Evolutionary conservation across 1,140 invertebrate species (phyloP).

Genomic region (Drosophila tani): DNA sequence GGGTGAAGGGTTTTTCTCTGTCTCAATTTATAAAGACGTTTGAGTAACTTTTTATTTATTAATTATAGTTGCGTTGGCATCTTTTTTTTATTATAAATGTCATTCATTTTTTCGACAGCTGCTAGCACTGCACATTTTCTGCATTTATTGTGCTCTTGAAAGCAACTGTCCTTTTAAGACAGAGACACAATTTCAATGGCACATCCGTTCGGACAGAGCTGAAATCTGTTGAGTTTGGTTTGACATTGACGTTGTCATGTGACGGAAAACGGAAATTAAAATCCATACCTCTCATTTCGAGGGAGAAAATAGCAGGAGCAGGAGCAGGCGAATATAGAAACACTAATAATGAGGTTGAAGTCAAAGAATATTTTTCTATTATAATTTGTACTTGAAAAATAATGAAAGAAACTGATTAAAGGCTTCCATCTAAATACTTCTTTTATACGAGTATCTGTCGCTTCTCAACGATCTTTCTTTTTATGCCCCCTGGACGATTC

Average conservation of each 20-base stretch:
- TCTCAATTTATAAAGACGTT: neutral
- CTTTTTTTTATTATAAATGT: neutral
- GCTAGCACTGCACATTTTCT: neutral
- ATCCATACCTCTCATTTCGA: slow-evolving; percentile 33
- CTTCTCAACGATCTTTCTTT: slow-evolving; percentile 12
- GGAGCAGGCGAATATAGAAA: neutral
- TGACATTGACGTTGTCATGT: slow-evolving; percentile 62
- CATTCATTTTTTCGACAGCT: neutral
- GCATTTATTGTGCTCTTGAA: slow-evolving; percentile 5
- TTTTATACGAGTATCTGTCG: slow-evolving; percentile 6
- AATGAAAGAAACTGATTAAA: slow-evolving; percentile 20
- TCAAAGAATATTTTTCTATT: neutral
- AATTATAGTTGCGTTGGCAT: neutral
- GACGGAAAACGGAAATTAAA: slow-evolving; percentile 78
- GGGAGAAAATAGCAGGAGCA: neutral
- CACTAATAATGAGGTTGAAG: slow-evolving; percentile 7
- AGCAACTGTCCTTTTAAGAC: slow-evolving; percentile 27
- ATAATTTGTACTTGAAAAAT: neutral
- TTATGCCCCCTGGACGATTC: slow-evolving; percentile 34
- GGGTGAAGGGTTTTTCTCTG: neutral
- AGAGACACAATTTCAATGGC: slow-evolving; percentile 10
- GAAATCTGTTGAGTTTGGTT: slow-evolving; percentile 11
- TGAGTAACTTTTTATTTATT: neutral
- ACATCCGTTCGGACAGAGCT: slow-evolving; percentile 15
- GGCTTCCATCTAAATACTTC: slow-evolving; percentile 19